A percentile compares a stretch with the other conserved stretches of the same genome.
Evolutionary conservation across 2,113 vertebrate genomes (phyloP).

Genomic region (Oophaga pumilio): DNA sequence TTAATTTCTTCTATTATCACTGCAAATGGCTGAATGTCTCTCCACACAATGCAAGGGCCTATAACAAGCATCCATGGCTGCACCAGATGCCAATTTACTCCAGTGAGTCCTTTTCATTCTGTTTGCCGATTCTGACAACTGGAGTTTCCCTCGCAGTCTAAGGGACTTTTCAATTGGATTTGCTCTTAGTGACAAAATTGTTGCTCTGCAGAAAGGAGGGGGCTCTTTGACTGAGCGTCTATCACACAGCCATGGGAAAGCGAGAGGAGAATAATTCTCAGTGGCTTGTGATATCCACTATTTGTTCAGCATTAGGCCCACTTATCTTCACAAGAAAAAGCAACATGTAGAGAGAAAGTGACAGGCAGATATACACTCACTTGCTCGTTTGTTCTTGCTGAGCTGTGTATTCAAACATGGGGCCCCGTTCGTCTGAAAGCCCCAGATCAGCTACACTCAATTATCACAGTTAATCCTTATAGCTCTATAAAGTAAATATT

Average conservation of each 20-base stretch:
- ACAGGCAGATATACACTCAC: constrained; percentile 92
- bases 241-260: constrained; percentile 99
- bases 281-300: constrained; percentile 99
- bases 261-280: constrained; percentile 98
- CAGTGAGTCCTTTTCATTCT: constrained; percentile 84
- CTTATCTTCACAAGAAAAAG: constrained; percentile 99
- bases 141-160: constrained; percentile 82
- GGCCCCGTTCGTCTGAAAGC: constrained; percentile 84
- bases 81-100: constrained; percentile 98
- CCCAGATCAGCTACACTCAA: constrained; percentile 92
- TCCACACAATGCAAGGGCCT: constrained; percentile 91
- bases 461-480: constrained; percentile 98
- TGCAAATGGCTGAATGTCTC: constrained; percentile 97
- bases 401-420: constrained; percentile 96
- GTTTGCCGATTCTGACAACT: constrained; percentile 87
- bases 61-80: constrained; percentile 82
- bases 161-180: constrained; percentile 93
- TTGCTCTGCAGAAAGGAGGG: constrained; percentile 81
- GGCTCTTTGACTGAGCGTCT: constrained; percentile 84
- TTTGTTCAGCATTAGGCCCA: constrained; percentile 99
- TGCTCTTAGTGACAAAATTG: constrained; percentile 95
- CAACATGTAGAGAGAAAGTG: constrained; percentile 98
- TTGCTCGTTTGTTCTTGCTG: constrained; percentile 86
- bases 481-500: constrained; percentile 99
- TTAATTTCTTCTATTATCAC: constrained; percentile 99